Conservation (phyloP, 2,888 invertebrate genomes). For the Congeria kusceri region DNA sequence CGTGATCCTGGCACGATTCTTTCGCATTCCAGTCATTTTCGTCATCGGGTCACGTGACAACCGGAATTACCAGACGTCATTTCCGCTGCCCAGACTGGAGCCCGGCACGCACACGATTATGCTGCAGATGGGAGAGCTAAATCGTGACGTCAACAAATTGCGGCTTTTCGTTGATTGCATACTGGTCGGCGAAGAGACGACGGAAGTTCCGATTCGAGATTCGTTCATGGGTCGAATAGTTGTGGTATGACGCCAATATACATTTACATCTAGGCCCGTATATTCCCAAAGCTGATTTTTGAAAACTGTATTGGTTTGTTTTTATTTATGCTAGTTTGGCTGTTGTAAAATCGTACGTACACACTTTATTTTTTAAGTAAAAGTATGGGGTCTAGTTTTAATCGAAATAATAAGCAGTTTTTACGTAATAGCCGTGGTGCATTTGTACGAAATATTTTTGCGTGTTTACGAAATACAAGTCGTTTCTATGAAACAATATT, state of each 20-base stretch:
- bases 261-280: too few species aligned
- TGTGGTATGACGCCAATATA: slow-evolving; percentile 56
- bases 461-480: too few species aligned
- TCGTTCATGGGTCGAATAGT: slow-evolving; percentile 67
- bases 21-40: slow-evolving; percentile 69
- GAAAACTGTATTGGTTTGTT: too few species aligned
- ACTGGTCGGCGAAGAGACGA: slow-evolving; percentile 72
- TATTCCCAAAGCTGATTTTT: too few species aligned
- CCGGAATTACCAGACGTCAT: slow-evolving; percentile 71
- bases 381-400: too few species aligned
- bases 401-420: too few species aligned
- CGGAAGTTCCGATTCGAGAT: slow-evolving; percentile 76
- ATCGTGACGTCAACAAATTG: slow-evolving; percentile 69
- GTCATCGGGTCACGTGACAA: slow-evolving; percentile 68
- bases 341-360: too few species aligned
- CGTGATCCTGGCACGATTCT: slow-evolving; percentile 27
- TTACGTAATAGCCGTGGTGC: too few species aligned
- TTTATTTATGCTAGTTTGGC: too few species aligned
- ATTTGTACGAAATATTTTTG: too few species aligned
- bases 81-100: slow-evolving; percentile 67
- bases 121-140: slow-evolving; percentile 73
- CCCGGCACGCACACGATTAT: slow-evolving; percentile 66
- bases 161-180: slow-evolving; percentile 77
- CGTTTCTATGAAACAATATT: too few species aligned
- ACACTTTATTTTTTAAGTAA: too few species aligned